phyloP scores from a whole-genome alignment of 2,888 invertebrate species.

The Lithophane semibrunnea region DNA sequence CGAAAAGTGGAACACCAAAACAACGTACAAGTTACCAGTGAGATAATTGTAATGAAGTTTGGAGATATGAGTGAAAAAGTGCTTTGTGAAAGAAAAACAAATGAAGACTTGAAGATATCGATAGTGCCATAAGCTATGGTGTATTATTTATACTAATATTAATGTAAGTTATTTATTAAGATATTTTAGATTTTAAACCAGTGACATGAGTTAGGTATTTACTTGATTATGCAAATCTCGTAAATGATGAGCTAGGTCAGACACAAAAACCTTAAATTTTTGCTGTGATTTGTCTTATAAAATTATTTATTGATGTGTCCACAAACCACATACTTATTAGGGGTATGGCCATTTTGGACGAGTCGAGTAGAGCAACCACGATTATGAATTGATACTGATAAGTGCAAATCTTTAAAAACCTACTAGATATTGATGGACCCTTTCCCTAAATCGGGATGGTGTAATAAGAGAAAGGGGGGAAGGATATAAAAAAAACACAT shows the following conservation, averaged over 20 bases:
- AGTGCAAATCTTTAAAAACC: slow-evolving; percentile 1
- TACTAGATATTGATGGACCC: too few species aligned
- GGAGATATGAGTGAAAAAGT: slow-evolving; percentile 31
- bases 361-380: slow-evolving; percentile 2
- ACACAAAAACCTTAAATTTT: slow-evolving; percentile 22
- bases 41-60: slow-evolving; percentile 33
- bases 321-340: slow-evolving; percentile 17
- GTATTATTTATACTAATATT: slow-evolving; percentile 45
- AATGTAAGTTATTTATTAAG: slow-evolving; percentile 40
- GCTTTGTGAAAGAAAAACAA: slow-evolving; percentile 18
- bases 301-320: slow-evolving; percentile 45
- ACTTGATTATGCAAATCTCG: slow-evolving; percentile 24
- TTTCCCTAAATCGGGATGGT: too few species aligned
- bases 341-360: neutral
- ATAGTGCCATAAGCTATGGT: slow-evolving; percentile 57
- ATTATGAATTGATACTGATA: neutral
- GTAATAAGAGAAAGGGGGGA: too few species aligned
- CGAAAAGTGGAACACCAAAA: neutral
- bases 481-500: too few species aligned
- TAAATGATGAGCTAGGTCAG: slow-evolving; percentile 5
- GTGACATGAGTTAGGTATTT: slow-evolving; percentile 20
- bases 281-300: slow-evolving; percentile 21
- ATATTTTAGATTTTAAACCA: slow-evolving; percentile 17
- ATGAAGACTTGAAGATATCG: slow-evolving; percentile 31
- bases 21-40: slow-evolving; percentile 52